These are phyloP conservation scores for Carterocephalus palaemon DNA, from an alignment of 2,888 invertebrate species.

Conservation along the genomic window DNA sequence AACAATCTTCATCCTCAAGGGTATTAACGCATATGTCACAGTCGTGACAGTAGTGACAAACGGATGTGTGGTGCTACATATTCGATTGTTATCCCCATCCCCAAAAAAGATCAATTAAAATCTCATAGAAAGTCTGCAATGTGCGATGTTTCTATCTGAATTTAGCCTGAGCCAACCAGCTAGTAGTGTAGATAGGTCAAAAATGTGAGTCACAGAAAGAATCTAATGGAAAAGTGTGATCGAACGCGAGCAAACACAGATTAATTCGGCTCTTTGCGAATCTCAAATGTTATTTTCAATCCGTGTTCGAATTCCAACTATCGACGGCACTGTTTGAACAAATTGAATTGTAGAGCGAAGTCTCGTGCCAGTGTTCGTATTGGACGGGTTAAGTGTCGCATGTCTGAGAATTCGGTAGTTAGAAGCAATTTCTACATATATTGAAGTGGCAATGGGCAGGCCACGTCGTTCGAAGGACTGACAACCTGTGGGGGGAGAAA, in stretches of 20 bases:
- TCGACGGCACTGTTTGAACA: constrained; percentile 19
- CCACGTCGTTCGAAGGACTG: too few relatives aligned
- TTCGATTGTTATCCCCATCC: too few relatives aligned
- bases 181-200: constrained; percentile 38
- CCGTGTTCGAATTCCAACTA: constrained; percentile 15
- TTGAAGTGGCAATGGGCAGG: too few relatives aligned
- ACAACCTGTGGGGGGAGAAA: too few relatives aligned
- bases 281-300: constrained; percentile 16
- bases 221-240: constrained; percentile 51
- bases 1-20: too few relatives aligned
- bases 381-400: constrained; percentile 14
- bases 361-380: constrained; percentile 6
- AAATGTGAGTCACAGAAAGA: constrained; percentile 44
- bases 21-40: too few relatives aligned
- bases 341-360: constrained; percentile 24
- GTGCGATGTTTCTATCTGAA: background rate
- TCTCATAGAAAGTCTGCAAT: background rate
- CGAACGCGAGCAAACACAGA: constrained; percentile 42
- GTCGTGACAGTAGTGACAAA: too few relatives aligned
- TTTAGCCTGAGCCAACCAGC: constrained; percentile 23
- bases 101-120: too few relatives aligned
- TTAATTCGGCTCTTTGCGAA: constrained; percentile 35
- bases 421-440: too few relatives aligned
- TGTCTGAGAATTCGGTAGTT: too few relatives aligned
- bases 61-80: too few relatives aligned